These are phyloP conservation scores for Galago senegalensis DNA, from an alignment of 2,797 vertebrate genomes.

Conservation along the genomic window DNA sequence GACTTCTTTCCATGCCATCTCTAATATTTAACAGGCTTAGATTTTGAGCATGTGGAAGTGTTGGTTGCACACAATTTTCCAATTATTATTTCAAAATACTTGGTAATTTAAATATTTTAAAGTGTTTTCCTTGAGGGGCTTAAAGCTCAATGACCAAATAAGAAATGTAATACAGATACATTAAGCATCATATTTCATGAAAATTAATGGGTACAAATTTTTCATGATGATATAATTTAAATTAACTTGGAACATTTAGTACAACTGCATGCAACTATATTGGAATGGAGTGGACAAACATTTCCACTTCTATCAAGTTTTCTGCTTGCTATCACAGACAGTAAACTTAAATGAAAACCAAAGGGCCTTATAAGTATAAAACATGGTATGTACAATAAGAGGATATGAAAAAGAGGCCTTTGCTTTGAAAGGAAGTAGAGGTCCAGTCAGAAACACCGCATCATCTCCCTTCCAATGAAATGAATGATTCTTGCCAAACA, in stretches of 20 bases:
- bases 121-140: not conserved
- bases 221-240: slow-evolving; percentile 45
- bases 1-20: not conserved
- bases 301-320: not conserved
- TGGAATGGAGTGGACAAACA: not conserved
- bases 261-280: not conserved
- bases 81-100: slow-evolving; percentile 48
- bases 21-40: slow-evolving; percentile 26
- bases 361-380: slow-evolving; percentile 5
- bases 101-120: slow-evolving; percentile 38
- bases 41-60: not conserved
- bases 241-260: slow-evolving; percentile 2
- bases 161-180: slow-evolving; percentile 29
- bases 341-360: slow-evolving; percentile 14
- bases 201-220: slow-evolving; percentile 28
- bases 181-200: slow-evolving; percentile 36
- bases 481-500: slow-evolving; percentile 33
- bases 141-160: slow-evolving; percentile 62
- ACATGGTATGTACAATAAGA: not conserved
- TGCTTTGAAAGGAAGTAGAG: not conserved
- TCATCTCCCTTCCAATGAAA: not conserved
- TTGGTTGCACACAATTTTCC: slow-evolving; percentile 37
- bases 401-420: not conserved
- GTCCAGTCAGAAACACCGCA: not conserved
- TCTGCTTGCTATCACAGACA: slow-evolving; percentile 14